A percentile compares a stretch with the other conserved stretches of the same genome.
phyloP scores from a whole-genome alignment of 2,888 invertebrate species.

The Epiblema foenella region DNA sequence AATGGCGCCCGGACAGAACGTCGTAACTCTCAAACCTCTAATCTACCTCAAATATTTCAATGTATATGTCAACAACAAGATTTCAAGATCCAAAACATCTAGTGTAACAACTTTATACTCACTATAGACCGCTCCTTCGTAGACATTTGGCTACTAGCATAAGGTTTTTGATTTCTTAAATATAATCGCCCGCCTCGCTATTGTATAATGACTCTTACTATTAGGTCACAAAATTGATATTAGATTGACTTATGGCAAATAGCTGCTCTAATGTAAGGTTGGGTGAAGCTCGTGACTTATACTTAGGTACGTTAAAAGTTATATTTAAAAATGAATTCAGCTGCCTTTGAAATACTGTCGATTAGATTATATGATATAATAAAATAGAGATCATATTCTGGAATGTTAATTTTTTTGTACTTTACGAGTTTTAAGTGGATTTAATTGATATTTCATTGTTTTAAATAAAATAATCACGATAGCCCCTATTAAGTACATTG shows the following conservation, averaged over 20 bases:
- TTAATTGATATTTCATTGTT: background rate
- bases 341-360: slow-evolving; percentile 31
- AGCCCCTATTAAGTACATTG: slow-evolving; percentile 34
- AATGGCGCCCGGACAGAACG: slow-evolving; percentile 16
- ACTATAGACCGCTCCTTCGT: slow-evolving; percentile 62
- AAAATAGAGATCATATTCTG: slow-evolving; percentile 41
- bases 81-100: slow-evolving; percentile 66
- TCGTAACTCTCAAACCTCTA: slow-evolving; percentile 45
- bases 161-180: slow-evolving; percentile 49
- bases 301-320: slow-evolving; percentile 7
- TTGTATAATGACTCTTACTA: slow-evolving; percentile 31
- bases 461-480: slow-evolving; percentile 32
- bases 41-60: slow-evolving; percentile 53
- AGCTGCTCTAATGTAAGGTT: slow-evolving; percentile 20
- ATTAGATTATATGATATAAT: slow-evolving; percentile 29
- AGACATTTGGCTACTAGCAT: slow-evolving; percentile 52
- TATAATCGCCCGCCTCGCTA: slow-evolving; percentile 37
- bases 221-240: slow-evolving; percentile 13
- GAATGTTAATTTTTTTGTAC: slow-evolving; percentile 43
- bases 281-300: slow-evolving; percentile 27
- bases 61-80: slow-evolving; percentile 66
- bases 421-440: slow-evolving; percentile 21
- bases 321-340: slow-evolving; percentile 11
- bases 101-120: slow-evolving; percentile 68
- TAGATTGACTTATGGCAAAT: slow-evolving; percentile 20